Evolutionary conservation across 2,113 vertebrate genomes (phyloP), one percentile per base, ranked within the genome.

Genomic region (Eonycteris spelaea): DNA sequence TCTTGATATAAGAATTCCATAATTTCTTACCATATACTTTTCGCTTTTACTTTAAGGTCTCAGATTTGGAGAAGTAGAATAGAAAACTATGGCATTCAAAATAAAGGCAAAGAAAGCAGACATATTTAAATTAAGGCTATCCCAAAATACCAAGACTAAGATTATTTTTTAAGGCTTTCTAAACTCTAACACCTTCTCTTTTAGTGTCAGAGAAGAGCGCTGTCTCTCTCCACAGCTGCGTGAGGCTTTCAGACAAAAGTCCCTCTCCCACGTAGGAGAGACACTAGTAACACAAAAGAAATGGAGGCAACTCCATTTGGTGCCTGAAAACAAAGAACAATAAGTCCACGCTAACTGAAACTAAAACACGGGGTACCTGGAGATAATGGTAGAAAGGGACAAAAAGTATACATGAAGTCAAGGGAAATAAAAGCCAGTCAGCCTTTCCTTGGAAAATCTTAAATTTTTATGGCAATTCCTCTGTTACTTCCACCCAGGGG

Each of bases 281-380:
- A 74, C 33, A 82, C 65, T 55, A 85, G 35, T 57, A 92, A 84
- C 48, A 97, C 48, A 94, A 84, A 87, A 38, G 53, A 84, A 79
- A 93, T 22, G 57, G 8, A 43, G 35, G 26, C 43, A 33, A 79
- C 40, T 86, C 48, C 18, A 90, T 26, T 7, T 78, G 19, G 43
- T 48, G 22, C 67, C 53, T 93, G 38, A 89, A 93, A 97, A 89
- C 9, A 92, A 28, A 57, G 57, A 80, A 86, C 78, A 53, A 3
- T 53, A 86, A 83, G 35, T 78, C 22, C 38, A 77, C 5, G n/a
- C 33, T 82, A 78, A 78, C 40, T 30, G 90, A 96, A 85, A 33
- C 33, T 85, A 63, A 51, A 90, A 73, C 24, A 68, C 0, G 0
- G 38, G 85, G 30, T 71, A 78, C 35, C 53, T 14, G 43, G 45